Conservation (phyloP, 2,888 invertebrate genomes). For the Cylloceria caligata region DNA sequence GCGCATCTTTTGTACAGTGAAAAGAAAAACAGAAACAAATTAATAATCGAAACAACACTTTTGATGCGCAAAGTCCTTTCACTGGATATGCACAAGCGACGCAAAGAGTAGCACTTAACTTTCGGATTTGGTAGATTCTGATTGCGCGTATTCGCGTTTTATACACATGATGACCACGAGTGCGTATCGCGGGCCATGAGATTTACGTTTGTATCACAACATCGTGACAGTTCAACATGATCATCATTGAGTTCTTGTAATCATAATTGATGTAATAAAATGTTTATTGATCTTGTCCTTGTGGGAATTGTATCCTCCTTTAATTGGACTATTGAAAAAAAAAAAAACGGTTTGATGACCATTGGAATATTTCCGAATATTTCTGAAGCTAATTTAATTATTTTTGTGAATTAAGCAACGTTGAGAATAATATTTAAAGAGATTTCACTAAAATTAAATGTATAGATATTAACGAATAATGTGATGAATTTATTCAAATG, state of each 20-base stretch:
- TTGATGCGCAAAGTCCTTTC: constrained; percentile 54
- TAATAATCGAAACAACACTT: constrained; percentile 14
- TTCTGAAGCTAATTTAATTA: neutral
- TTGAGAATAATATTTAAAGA: too few relatives aligned
- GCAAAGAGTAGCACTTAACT: constrained; percentile 51
- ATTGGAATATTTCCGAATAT: neutral
- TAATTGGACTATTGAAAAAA: neutral
- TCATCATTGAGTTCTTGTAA: constrained; percentile 69
- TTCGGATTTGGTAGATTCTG: constrained; percentile 59
- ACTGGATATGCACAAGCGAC: constrained; percentile 58
- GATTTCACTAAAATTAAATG: too few relatives aligned
- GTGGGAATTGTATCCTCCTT: constrained; percentile 14
- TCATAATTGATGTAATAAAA: constrained; percentile 70
- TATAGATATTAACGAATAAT: neutral
- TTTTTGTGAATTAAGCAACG: neutral
- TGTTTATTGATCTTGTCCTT: constrained; percentile 65
- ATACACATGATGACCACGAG: constrained; percentile 50
- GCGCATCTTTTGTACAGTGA: constrained; percentile 55
- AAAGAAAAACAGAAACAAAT: constrained; percentile 16
- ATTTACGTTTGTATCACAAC: constrained; percentile 61
- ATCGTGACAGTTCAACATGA: constrained; percentile 61
- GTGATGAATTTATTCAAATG: too few relatives aligned
- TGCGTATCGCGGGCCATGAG: constrained; percentile 40
- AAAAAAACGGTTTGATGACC: neutral
- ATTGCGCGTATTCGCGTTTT: constrained; percentile 63